A percentile compares a stretch with the other conserved stretches of the same genome.
These are phyloP conservation scores for Arrhamphus sclerolepis DNA, from an alignment of 2,797 vertebrate genomes.

Conservation along the genomic window DNA sequence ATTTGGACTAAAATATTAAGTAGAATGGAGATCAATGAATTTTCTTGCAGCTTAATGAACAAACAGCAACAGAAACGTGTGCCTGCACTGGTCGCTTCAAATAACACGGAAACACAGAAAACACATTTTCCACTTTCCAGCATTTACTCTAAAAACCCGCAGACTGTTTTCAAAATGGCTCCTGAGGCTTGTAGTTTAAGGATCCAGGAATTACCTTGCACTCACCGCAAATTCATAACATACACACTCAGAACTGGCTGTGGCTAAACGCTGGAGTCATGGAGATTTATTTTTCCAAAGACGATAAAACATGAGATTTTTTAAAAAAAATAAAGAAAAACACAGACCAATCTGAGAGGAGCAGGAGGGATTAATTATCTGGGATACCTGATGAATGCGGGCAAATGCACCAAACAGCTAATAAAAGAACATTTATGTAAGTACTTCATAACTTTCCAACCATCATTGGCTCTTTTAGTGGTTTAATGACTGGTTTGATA, in stretches of 20 bases:
- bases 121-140: constrained; percentile 11
- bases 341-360: constrained; percentile 1
- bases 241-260: constrained; percentile 8
- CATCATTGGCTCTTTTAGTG: no score
- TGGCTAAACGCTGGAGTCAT: constrained; percentile 9
- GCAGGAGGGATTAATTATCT: constrained; percentile 2
- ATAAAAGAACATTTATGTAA: no score
- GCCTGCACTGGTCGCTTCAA: no score
- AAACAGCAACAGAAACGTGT: no score
- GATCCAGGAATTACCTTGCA: constrained; percentile 1
- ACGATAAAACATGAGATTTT: no score
- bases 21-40: no score
- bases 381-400: constrained; percentile 8
- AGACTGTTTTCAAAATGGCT: constrained; percentile 10
- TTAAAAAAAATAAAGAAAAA: neutral
- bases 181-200: constrained; percentile 16
- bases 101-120: no score
- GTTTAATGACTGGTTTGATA: no score
- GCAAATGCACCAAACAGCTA: no score
- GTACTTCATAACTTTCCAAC: no score
- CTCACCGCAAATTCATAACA: constrained; percentile 17
- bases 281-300: constrained; percentile 38
- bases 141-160: constrained; percentile 16
- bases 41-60: no score
- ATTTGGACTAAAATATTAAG: no score